Conservation (phyloP, 2,888 invertebrate species). For the Phoronis australis region DNA sequence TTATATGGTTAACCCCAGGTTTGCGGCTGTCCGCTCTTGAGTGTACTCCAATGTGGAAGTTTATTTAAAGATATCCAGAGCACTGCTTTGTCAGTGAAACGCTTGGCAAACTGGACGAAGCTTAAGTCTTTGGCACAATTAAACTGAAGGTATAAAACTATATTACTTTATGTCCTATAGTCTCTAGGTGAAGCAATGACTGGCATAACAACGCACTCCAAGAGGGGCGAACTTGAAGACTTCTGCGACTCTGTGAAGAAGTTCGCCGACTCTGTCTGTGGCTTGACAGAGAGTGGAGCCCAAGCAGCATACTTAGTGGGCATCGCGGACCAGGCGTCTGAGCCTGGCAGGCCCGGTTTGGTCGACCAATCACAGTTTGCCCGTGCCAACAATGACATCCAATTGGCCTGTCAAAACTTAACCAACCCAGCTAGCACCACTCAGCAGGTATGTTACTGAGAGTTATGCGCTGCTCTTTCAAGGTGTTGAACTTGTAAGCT, state of each 20-base stretch:
- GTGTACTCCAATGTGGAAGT: too few species aligned
- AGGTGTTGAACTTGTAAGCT: too few species aligned
- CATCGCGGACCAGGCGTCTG: slow-evolving; percentile 83
- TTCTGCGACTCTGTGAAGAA: slow-evolving; percentile 78
- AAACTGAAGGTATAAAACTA: too few species aligned
- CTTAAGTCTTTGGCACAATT: too few species aligned
- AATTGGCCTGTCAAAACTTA: slow-evolving; percentile 69
- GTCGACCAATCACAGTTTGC: slow-evolving; percentile 50
- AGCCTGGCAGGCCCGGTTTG: slow-evolving; percentile 67
- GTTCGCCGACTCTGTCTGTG: slow-evolving; percentile 83
- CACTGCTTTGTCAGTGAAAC: too few species aligned
- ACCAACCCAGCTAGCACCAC: slow-evolving; percentile 46
- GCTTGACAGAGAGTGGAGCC: slow-evolving; percentile 85
- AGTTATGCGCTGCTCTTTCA: too few species aligned
- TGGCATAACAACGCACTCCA: slow-evolving; percentile 84
- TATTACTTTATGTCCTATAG: slow-evolving; percentile 19
- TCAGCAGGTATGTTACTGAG: slow-evolving; percentile 47
- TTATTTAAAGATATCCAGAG: too few species aligned
- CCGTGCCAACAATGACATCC: slow-evolving; percentile 83
- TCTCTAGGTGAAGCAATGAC: slow-evolving; percentile 69
- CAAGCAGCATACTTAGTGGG: slow-evolving; percentile 94
- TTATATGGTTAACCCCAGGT: too few species aligned
- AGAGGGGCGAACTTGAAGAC: slow-evolving; percentile 74
- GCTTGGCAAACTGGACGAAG: too few species aligned
- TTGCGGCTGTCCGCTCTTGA: too few species aligned